Conservation (phyloP, 2,797 vertebrate species). For the Siniperca scherzeri region DNA sequence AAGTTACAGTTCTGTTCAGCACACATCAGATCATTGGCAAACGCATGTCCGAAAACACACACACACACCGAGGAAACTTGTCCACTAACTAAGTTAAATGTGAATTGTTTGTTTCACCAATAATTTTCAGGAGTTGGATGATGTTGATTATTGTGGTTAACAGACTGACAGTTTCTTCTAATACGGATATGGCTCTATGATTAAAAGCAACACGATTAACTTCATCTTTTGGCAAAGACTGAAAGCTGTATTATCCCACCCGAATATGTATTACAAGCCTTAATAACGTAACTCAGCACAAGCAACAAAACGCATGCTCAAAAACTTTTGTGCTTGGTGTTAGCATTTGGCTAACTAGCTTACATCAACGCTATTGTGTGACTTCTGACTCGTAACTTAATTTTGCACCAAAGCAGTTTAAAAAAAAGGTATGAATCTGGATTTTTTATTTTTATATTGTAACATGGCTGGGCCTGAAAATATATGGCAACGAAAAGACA, state of each 20-base stretch:
- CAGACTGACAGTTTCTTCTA: background rate
- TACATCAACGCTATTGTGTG: background rate
- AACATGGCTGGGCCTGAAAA: accelerated
- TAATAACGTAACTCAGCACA: no score
- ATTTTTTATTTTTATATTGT: accelerated
- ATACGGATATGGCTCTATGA: no score
- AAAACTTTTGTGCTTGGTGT: background rate
- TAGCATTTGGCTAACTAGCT: constrained; percentile 49
- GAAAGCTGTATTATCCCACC: no score
- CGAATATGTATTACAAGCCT: background rate
- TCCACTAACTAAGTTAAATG: background rate
- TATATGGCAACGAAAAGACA: accelerated
- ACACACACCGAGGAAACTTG: background rate
- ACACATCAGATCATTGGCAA: background rate
- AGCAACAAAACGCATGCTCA: background rate
- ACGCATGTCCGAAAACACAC: background rate
- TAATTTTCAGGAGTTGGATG: background rate
- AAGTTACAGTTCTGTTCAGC: background rate
- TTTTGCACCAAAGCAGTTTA: accelerated
- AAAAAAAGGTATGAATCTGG: accelerated
- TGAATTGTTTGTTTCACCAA: background rate
- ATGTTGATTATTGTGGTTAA: background rate
- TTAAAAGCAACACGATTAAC: background rate
- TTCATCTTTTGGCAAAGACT: background rate
- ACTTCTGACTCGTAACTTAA: background rate